Conservation (phyloP, 2,113 vertebrate genomes). For the Lophotis ruficrista region DNA sequence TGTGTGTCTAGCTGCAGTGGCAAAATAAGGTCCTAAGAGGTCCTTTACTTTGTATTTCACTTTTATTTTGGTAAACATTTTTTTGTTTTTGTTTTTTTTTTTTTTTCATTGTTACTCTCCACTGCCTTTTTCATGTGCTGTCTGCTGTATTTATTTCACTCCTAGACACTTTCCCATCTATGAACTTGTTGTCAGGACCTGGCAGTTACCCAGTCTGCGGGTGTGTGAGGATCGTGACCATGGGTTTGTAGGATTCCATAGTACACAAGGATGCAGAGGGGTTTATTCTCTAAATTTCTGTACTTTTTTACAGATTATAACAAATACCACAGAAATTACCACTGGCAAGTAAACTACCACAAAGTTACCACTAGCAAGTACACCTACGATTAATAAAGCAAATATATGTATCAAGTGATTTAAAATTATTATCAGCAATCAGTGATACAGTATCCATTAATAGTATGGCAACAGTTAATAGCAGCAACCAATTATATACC, state of each 20-base stretch:
- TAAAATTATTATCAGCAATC: not conserved
- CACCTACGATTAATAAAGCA: not conserved
- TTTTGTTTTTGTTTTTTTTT: not conserved
- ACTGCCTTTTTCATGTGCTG: not conserved
- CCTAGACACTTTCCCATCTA: not conserved
- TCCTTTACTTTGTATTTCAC: not conserved
- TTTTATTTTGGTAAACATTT: not conserved
- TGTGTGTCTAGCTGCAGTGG: not conserved
- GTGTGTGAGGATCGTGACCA: rapidly evolving
- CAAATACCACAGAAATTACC: not conserved
- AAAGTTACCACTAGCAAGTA: not conserved
- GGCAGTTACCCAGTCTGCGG: not conserved
- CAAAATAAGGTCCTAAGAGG: not conserved
- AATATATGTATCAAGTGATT: not conserved
- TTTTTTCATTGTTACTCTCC: not conserved
- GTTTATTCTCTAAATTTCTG: not conserved
- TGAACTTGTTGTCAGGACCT: not conserved
- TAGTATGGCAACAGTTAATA: not conserved
- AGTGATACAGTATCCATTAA: not conserved
- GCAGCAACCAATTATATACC: not conserved
- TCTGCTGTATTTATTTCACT: not conserved
- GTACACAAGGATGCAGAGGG: not conserved
- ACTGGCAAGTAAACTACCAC: not conserved
- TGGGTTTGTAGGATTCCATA: rapidly evolving
- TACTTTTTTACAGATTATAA: not conserved